Conservation (phyloP, 1,140 invertebrate species). For the Microplitis mediator region DNA sequence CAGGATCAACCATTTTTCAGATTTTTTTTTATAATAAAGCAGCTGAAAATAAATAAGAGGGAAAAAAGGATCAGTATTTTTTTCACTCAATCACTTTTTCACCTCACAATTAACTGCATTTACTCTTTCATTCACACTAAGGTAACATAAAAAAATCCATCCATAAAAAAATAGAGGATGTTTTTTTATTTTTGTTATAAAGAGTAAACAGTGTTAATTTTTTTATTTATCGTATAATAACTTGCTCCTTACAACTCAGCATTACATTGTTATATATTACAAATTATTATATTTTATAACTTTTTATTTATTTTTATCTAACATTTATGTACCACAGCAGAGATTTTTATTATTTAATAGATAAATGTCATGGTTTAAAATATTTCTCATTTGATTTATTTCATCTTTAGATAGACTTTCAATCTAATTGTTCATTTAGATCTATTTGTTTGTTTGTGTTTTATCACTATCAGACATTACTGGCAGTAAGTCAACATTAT, state of each 20-base stretch:
- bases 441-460: neutral
- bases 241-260: conserved; percentile 22
- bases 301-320: conserved; percentile 9
- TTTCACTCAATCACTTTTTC: too few relatives aligned
- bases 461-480: neutral
- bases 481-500: neutral
- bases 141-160: neutral
- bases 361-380: conserved; percentile 17
- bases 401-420: too few relatives aligned
- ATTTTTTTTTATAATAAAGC: too few relatives aligned
- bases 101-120: neutral
- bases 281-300: conserved; percentile 9
- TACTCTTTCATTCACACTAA: neutral
- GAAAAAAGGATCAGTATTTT: neutral
- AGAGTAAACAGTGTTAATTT: conserved; percentile 33
- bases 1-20: too few relatives aligned
- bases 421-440: neutral
- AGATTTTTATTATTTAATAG: neutral
- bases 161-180: neutral
- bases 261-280: conserved; percentile 36
- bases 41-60: neutral
- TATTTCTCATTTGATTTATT: neutral
- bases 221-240: conserved; percentile 27
- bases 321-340: conserved; percentile 5
- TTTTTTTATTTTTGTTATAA: conserved; percentile 9